These are phyloP conservation scores for Agrilus cyanescens DNA, from an alignment of 2,888 invertebrate species.

Conservation along the genomic window DNA sequence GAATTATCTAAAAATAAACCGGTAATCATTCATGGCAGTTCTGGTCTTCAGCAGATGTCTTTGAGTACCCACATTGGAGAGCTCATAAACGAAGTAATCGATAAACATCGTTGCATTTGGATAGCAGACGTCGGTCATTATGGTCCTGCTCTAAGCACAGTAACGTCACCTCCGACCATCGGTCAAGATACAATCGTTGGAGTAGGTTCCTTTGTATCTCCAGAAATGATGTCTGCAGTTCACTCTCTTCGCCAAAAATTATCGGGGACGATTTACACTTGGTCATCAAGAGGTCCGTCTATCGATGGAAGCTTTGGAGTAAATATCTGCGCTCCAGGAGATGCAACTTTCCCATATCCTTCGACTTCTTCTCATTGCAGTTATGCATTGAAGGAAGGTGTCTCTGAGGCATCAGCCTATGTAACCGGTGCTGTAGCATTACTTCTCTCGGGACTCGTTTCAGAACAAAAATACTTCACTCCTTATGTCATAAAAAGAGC, in stretches of 20 bases:
- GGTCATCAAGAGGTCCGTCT: constrained; percentile 81
- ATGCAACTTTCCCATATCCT: constrained; percentile 87
- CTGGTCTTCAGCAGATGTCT: constrained; percentile 76
- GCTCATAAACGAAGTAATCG: constrained; percentile 76
- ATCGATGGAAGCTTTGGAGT: constrained; percentile 85
- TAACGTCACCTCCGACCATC: constrained; percentile 81
- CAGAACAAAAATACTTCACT: constrained; percentile 58
- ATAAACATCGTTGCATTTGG: constrained; percentile 86
- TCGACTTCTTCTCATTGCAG: constrained; percentile 70
- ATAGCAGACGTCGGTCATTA: constrained; percentile 92
- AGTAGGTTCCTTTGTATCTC: constrained; percentile 94
- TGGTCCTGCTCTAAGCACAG: constrained; percentile 85
- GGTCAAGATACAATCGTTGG: constrained; percentile 75
- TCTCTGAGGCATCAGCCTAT: constrained; percentile 96
- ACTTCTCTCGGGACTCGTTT: constrained; percentile 72
- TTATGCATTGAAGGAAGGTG: constrained; percentile 91
- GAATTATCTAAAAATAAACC: constrained; percentile 47
- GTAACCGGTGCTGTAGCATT: constrained; percentile 80
- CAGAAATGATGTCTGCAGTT: constrained; percentile 94
- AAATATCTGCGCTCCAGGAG: constrained; percentile 86
- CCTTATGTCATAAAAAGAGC: constrained; percentile 84
- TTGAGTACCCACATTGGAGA: constrained; percentile 55
- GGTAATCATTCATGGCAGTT: constrained; percentile 92
- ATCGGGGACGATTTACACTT: constrained; percentile 76
- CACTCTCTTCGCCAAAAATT: constrained; percentile 80